Percentiles rank a stretch among this genome's conserved stretches.
phyloP scores from a whole-genome alignment of 2,113 vertebrate genomes.

The Psettodes erumei region DNA sequence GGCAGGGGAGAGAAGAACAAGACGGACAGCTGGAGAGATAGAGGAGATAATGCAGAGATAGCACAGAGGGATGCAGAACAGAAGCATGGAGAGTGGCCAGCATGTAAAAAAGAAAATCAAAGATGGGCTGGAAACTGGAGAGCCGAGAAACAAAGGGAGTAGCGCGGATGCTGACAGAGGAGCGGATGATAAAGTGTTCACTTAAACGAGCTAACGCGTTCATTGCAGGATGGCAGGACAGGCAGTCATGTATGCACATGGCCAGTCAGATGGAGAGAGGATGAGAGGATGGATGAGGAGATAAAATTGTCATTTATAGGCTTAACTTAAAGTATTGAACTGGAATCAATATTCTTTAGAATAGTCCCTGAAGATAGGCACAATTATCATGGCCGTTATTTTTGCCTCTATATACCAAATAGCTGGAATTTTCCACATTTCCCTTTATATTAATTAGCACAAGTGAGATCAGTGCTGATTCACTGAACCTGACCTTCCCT shows the following conservation, averaged over 20 bases:
- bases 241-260: constrained; percentile 45
- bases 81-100: constrained; percentile 57
- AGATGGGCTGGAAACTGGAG: constrained; percentile 45
- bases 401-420: constrained; percentile 2
- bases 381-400: neutral
- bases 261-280: constrained; percentile 47
- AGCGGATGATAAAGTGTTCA: constrained; percentile 66
- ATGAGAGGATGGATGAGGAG: constrained; percentile 23
- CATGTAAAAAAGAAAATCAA: constrained; percentile 21
- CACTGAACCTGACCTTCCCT: constrained; percentile 73
- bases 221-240: constrained; percentile 33
- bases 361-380: neutral
- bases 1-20: constrained; percentile 64
- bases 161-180: constrained; percentile 50
- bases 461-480: constrained; percentile 64
- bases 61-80: constrained; percentile 53
- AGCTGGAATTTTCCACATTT: constrained; percentile 23
- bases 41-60: constrained; percentile 66
- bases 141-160: constrained; percentile 45
- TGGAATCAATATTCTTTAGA: neutral
- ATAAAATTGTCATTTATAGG: neutral
- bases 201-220: constrained; percentile 48
- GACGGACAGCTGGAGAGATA: constrained; percentile 71
- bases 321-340: neutral
- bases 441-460: constrained; percentile 65